Conservation (phyloP, 2,888 invertebrate species). For the Hanleya hanleyi region DNA sequence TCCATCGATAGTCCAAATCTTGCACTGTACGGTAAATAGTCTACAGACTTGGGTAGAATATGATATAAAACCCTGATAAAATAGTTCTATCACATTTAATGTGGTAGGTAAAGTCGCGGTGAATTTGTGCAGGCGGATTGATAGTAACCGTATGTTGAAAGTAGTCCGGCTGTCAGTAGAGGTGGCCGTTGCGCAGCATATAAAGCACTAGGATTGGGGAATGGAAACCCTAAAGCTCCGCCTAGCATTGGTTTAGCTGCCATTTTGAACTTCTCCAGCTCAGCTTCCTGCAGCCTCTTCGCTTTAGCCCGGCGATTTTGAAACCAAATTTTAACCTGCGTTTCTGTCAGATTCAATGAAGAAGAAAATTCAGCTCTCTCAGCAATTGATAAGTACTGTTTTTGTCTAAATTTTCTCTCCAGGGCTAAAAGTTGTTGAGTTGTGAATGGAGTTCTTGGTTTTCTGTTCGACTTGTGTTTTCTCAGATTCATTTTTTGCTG, state of each 20-base stretch:
- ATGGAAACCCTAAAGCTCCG: background rate
- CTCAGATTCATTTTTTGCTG: slow-evolving; percentile 76
- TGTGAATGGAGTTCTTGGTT: slow-evolving; percentile 94
- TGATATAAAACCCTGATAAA: too few relatives aligned
- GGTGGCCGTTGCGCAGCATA: background rate
- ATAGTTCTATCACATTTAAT: too few relatives aligned
- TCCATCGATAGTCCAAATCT: too few relatives aligned
- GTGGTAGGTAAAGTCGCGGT: background rate
- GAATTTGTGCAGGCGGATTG: background rate
- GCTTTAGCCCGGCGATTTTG: slow-evolving; percentile 85
- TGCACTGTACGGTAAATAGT: too few relatives aligned
- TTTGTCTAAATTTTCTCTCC: slow-evolving; percentile 93
- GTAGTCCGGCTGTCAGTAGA: background rate
- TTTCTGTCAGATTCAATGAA: slow-evolving; percentile 90
- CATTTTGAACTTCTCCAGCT: slow-evolving; percentile 79
- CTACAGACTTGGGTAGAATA: too few relatives aligned
- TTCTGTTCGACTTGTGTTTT: slow-evolving; percentile 95
- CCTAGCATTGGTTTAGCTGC: background rate
- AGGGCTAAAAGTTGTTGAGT: slow-evolving; percentile 91
- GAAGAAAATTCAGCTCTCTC: slow-evolving; percentile 94
- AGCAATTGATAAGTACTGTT: slow-evolving; percentile 94
- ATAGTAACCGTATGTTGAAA: background rate
- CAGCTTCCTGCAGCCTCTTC: slow-evolving; percentile 96
- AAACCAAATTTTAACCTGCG: slow-evolving; percentile 79
- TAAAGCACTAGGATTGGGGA: background rate